A percentile compares a stretch with the other conserved stretches of the same genome.
Evolutionary conservation across 2,113 vertebrate species (phyloP).

Genomic region (Corydoras maculifer): DNA sequence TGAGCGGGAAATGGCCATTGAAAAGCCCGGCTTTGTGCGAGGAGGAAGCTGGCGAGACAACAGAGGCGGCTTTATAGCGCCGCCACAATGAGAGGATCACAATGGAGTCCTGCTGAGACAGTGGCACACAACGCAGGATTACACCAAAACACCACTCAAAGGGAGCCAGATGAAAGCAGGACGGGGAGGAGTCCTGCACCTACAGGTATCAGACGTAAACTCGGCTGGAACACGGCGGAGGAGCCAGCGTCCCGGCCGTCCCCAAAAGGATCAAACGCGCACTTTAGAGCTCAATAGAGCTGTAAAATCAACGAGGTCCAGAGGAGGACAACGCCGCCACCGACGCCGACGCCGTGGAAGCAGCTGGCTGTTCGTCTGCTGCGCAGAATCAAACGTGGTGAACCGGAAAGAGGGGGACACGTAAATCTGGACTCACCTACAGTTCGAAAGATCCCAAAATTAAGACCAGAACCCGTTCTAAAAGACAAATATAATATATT

Average conservation of each 20-base stretch:
- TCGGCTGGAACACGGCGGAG: constrained; percentile 10
- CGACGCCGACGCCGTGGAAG: too few relatives aligned
- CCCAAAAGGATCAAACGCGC: constrained; percentile 16
- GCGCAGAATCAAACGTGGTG: too few relatives aligned
- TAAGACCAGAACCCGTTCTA: too few relatives aligned
- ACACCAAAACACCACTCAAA: constrained; percentile 58
- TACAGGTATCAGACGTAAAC: constrained; percentile 24
- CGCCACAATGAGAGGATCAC: constrained; percentile 64
- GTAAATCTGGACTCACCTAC: too few relatives aligned
- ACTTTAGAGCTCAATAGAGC: constrained; percentile 23
- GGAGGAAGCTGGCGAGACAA: constrained; percentile 73
- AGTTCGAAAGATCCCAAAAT: too few relatives aligned
- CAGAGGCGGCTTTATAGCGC: constrained; percentile 66
- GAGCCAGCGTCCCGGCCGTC: constrained; percentile 18
- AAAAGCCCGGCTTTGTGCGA: constrained; percentile 61
- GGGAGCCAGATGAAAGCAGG: constrained; percentile 54
- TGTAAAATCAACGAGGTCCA: background rate
- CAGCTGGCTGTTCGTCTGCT: too few relatives aligned
- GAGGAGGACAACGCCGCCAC: background rate
- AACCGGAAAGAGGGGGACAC: too few relatives aligned
- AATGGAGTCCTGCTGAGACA: constrained; percentile 65
- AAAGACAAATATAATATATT: background rate
- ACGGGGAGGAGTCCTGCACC: constrained; percentile 37
- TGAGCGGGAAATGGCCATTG: constrained; percentile 52
- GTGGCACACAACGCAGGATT: constrained; percentile 58